Conservation (phyloP, 2,888 invertebrate genomes). For the Eupithecia subfuscata region DNA sequence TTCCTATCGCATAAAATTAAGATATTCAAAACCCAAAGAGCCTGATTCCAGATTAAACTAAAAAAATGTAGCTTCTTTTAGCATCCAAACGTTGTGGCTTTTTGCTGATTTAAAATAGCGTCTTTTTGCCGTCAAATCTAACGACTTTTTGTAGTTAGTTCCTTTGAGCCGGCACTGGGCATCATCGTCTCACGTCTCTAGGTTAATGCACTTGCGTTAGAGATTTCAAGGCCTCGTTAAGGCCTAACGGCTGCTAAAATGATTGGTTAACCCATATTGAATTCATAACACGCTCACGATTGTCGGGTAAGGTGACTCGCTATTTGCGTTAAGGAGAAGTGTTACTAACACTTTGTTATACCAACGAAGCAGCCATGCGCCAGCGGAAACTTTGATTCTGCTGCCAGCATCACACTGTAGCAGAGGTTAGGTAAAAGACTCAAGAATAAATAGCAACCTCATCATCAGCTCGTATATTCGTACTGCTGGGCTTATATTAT, state of each 20-base stretch:
- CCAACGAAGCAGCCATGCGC: no score
- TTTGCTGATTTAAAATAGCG: background rate
- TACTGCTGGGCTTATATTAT: background rate
- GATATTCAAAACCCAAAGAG: background rate
- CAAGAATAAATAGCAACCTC: background rate
- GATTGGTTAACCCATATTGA: constrained; percentile 40
- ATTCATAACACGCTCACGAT: constrained; percentile 47
- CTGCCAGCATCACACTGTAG: background rate
- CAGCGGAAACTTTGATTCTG: background rate
- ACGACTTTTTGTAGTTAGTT: constrained; percentile 15
- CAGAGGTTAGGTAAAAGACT: background rate
- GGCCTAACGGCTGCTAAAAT: constrained; percentile 44
- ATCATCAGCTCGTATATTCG: background rate
- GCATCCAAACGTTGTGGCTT: background rate
- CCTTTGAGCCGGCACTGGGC: constrained; percentile 28
- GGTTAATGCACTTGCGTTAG: constrained; percentile 60
- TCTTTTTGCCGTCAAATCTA: constrained; percentile 8
- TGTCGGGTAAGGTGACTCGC: constrained; percentile 44
- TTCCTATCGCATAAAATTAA: background rate
- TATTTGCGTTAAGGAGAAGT: constrained; percentile 37
- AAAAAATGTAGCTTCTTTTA: background rate
- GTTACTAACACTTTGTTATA: background rate
- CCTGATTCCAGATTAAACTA: no score
- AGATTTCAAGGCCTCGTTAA: constrained; percentile 55
- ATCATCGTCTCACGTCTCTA: constrained; percentile 31